Percentiles rank a stretch among this genome's conserved stretches.
Conservation (phyloP, 2,797 vertebrate species). For the Falco rusticolus region DNA sequence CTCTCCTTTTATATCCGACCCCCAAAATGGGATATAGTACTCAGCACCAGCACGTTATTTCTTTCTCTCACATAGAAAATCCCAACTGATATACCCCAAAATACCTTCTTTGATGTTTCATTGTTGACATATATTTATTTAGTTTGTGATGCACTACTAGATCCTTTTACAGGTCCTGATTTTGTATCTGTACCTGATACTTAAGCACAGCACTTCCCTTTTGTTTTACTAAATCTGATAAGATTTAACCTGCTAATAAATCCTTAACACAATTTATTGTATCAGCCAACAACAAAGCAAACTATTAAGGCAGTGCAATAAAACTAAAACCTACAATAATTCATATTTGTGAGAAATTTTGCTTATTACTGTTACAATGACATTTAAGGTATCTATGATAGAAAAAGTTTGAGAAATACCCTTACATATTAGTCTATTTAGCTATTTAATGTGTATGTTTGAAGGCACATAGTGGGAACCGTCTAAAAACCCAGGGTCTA, state of each 20-base stretch:
- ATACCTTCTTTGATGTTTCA: not conserved
- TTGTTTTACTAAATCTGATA: not conserved
- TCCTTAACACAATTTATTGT: not conserved
- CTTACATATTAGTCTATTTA: not conserved
- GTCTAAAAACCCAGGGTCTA: not conserved
- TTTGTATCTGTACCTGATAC: not conserved
- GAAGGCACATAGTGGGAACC: not conserved
- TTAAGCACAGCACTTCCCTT: not conserved
- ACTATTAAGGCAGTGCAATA: not conserved
- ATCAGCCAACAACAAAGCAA: not conserved
- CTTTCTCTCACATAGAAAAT: not conserved
- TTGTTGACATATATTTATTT: not conserved
- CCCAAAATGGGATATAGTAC: not conserved
- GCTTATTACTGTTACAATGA: not conserved
- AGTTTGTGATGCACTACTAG: not conserved
- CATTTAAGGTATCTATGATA: not conserved
- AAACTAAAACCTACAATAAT: not conserved
- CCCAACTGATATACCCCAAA: not conserved
- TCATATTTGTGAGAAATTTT: not conserved
- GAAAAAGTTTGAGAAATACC: not conserved
- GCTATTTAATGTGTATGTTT: not conserved
- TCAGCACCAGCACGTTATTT: not conserved
- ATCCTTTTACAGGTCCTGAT: not conserved
- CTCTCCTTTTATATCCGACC: not conserved
- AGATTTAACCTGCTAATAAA: not conserved